These are phyloP conservation scores for Unio pictorum DNA, from an alignment of 2,888 invertebrate genomes.

Conservation along the genomic window DNA sequence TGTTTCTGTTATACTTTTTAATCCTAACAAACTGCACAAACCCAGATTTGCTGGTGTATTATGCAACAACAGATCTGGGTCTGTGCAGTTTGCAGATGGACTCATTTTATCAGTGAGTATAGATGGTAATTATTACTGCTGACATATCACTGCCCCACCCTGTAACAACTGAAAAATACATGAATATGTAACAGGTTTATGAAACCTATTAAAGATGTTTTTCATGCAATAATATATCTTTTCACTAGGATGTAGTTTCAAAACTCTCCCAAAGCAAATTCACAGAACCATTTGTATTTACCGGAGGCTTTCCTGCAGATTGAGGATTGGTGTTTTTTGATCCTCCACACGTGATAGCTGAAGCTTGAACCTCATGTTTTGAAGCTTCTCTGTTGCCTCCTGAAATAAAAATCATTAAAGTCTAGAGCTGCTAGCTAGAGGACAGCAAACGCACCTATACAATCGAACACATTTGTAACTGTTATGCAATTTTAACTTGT, in stretches of 20 bases:
- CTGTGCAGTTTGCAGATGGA: no score
- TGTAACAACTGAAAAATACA: no score
- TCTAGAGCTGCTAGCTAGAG: neutral
- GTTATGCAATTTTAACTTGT: no score
- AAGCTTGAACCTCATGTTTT: slow-evolving; percentile 94
- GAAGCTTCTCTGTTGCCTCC: slow-evolving; percentile 89
- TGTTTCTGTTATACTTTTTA: no score
- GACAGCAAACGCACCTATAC: neutral
- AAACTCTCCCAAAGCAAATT: neutral
- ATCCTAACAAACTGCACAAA: no score
- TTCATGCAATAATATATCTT: neutral
- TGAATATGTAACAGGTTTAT: no score
- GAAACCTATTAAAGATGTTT: neutral
- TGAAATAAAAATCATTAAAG: slow-evolving; percentile 10
- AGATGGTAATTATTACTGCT: no score
- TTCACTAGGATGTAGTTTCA: neutral
- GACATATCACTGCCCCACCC: no score
- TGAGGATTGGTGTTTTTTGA: slow-evolving; percentile 91
- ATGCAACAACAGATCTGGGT: no score
- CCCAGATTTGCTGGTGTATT: no score
- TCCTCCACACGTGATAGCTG: slow-evolving; percentile 93
- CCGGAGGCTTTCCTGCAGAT: slow-evolving; percentile 85
- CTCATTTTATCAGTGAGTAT: no score
- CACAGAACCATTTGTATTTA: slow-evolving; percentile 32
- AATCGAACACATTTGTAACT: no score